phyloP scores from a whole-genome alignment of 2,888 invertebrate species.

The Cantharis rufa region DNA sequence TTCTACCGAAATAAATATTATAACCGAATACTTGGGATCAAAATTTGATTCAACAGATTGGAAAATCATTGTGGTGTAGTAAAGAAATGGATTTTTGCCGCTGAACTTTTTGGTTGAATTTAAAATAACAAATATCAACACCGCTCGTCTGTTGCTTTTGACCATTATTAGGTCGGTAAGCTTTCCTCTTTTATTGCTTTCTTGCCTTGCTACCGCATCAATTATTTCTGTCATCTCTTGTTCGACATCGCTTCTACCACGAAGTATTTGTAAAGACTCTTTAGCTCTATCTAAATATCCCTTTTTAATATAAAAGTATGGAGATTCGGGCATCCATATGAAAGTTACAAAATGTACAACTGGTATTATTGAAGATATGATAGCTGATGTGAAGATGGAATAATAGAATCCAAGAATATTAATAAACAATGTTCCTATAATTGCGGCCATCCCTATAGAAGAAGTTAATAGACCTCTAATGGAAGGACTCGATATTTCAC shows the following conservation, averaged over 20 bases:
- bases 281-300: slow-evolving; percentile 56
- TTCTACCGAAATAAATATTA: slow-evolving; percentile 63
- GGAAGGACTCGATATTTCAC: slow-evolving; percentile 62
- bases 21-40: slow-evolving; percentile 61
- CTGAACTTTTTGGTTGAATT: slow-evolving; percentile 66
- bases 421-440: slow-evolving; percentile 63
- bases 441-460: slow-evolving; percentile 62
- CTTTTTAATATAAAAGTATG: slow-evolving; percentile 57
- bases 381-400: slow-evolving; percentile 60
- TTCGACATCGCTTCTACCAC: slow-evolving; percentile 60
- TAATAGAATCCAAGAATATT: slow-evolving; percentile 66
- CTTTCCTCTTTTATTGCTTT: slow-evolving; percentile 58
- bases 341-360: slow-evolving; percentile 62
- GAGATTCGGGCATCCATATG: slow-evolving; percentile 69
- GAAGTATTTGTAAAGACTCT: slow-evolving; percentile 61
- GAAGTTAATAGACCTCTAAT: slow-evolving; percentile 65
- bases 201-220: slow-evolving; percentile 50
- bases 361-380: slow-evolving; percentile 63
- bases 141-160: slow-evolving; percentile 64
- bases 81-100: slow-evolving; percentile 61
- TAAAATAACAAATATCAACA: slow-evolving; percentile 63
- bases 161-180: slow-evolving; percentile 59
- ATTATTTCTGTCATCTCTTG: slow-evolving; percentile 54
- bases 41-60: slow-evolving; percentile 55
- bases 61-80: slow-evolving; percentile 67